Evolutionary conservation across 2,797 vertebrate species (phyloP), one percentile per base, ranked within the genome.

Genomic region (Merluccius polli): DNA sequence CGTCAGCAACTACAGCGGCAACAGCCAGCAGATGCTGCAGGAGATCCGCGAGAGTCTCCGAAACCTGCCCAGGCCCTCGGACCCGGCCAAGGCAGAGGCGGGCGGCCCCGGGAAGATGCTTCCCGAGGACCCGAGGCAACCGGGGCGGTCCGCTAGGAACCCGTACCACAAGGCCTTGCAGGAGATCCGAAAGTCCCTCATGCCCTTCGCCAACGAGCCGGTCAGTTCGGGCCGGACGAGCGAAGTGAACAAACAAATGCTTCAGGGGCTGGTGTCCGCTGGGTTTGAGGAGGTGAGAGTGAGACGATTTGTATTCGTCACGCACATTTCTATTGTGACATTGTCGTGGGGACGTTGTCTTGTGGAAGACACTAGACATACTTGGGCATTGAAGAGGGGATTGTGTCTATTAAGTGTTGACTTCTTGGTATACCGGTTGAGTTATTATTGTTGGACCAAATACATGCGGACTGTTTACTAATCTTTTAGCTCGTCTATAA

Each of bases 1-100:
- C 78, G 93, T 95, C 82, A 97, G 96, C 92, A 98, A 94, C 88
- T 95, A 95, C 89, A 95, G 95, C 83, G 96, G 95, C 93, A 99
- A 95, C 91, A 99, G 96, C 87, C 95, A 96, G 78, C 97, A 98
- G 76, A 98, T 99, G 98, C 92, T 99, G 88, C 96, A 98, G 89
- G 98, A 99, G 92, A 99, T 99, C 86, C 89, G 97, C 30, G 97
- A 99, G 87, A 98, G 97, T 83, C 93, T 99, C 81, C 94, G 96
- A 74, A 96, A 98, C 91, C 91, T 98, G 81, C 94, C 96, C 35
- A 96, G 96, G 87, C 96, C 96, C 68, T 96, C 97, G 0, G 97
- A 99, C 85, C 92, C 92, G 68, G 86, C 94, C 72, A 99, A 97
- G 85, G 87, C 79, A 75, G 97, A 98, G 67, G 81, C 89, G 72